Evolutionary conservation across 1,140 invertebrate species (phyloP).

Genomic region (Drosophila arawakana): DNA sequence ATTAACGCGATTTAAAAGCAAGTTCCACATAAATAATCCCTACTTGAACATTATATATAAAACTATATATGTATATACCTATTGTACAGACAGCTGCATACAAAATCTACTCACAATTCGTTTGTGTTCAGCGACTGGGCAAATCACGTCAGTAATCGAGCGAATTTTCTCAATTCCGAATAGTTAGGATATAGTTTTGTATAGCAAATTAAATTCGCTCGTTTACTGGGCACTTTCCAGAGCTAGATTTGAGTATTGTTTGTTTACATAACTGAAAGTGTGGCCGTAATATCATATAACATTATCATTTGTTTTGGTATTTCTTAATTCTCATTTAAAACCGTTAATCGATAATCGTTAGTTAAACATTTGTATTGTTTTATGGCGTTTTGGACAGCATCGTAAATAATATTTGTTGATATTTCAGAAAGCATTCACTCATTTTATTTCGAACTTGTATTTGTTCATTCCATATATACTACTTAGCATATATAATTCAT

Average conservation of each 20-base stretch:
- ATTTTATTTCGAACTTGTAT: slow-evolving; percentile 53
- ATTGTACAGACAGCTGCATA: slow-evolving; percentile 22
- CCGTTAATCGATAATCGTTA: slow-evolving; percentile 1
- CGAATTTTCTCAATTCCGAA: slow-evolving; percentile 56
- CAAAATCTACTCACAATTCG: slow-evolving; percentile 61
- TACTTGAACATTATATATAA: slow-evolving; percentile 51
- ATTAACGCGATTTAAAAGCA: slow-evolving; percentile 71
- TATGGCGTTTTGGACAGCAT: slow-evolving; percentile 66
- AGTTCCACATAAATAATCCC: slow-evolving; percentile 62
- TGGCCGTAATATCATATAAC: background rate
- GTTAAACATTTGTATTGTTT: slow-evolving; percentile 16
- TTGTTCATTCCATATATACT: slow-evolving; percentile 13
- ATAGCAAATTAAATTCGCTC: slow-evolving; percentile 34
- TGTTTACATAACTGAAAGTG: slow-evolving; percentile 11
- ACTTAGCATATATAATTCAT: slow-evolving; percentile 42
- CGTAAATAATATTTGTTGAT: slow-evolving; percentile 44
- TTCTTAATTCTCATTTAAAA: slow-evolving; percentile 15
- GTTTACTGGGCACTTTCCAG: slow-evolving; percentile 15
- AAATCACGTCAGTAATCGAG: slow-evolving; percentile 8
- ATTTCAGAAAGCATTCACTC: slow-evolving; percentile 41
- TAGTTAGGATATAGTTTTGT: slow-evolving; percentile 39
- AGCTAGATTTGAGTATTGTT: slow-evolving; percentile 57
- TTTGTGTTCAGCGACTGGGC: slow-evolving; percentile 4
- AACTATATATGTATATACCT: slow-evolving; percentile 47
- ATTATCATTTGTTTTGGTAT: background rate